Percentiles rank a stretch among this genome's conserved stretches.
These are phyloP conservation scores for Corapipo altera DNA, from an alignment of 2,113 vertebrate genomes.

Conservation along the genomic window DNA sequence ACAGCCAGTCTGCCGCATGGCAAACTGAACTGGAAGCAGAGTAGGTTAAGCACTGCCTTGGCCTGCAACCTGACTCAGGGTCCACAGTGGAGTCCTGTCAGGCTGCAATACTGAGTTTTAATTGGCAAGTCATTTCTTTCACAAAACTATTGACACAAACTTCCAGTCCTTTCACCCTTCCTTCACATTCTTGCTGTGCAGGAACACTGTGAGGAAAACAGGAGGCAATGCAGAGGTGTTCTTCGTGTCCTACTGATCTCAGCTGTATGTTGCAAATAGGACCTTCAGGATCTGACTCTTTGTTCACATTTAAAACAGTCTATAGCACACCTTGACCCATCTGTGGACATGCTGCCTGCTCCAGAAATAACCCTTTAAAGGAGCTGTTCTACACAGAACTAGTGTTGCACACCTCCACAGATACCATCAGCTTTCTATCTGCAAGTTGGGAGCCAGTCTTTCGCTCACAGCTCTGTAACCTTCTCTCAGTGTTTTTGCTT, in stretches of 20 bases:
- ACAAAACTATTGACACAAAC: not conserved
- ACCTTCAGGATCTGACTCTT: not conserved
- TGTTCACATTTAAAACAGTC: not conserved
- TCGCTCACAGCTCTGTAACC: not conserved
- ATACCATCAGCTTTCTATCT: not conserved
- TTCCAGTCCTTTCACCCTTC: not conserved
- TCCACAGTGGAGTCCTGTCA: not conserved
- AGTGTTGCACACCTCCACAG: not conserved
- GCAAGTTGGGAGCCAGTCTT: not conserved
- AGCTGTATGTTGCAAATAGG: not conserved
- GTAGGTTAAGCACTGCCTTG: not conserved
- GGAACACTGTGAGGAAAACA: not conserved
- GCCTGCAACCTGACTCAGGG: not conserved
- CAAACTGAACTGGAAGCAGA: not conserved
- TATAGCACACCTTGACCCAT: not conserved
- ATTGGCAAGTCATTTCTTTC: not conserved
- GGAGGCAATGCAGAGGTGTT: fast-evolving
- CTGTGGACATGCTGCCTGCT: not conserved
- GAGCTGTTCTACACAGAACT: not conserved
- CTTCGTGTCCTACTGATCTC: not conserved
- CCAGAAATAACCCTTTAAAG: not conserved
- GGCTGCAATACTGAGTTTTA: not conserved
- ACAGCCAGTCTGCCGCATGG: not conserved
- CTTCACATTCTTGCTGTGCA: not conserved
- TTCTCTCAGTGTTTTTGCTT: not conserved